A percentile compares a stretch with the other conserved stretches of the same genome.
phyloP scores from a whole-genome alignment of 2,113 vertebrate genomes.

The Dasypus novemcinctus region DNA sequence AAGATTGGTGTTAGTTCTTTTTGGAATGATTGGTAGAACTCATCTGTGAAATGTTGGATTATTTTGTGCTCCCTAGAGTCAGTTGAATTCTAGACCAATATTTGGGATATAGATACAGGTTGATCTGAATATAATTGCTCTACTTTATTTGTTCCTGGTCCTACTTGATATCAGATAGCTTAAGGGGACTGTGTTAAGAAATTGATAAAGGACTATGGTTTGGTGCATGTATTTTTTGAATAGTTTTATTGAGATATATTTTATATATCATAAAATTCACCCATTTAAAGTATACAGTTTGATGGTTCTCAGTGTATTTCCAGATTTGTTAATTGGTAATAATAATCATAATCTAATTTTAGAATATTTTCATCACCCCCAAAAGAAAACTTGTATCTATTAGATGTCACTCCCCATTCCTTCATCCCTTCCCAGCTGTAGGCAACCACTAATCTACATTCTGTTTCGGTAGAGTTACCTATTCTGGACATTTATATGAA shows the following conservation, averaged over 20 bases:
- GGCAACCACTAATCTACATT: background rate
- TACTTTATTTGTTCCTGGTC: background rate
- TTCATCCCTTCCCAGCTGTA: background rate
- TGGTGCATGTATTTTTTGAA: background rate
- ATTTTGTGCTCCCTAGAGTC: background rate
- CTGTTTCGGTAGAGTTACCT: background rate
- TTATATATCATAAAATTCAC: background rate
- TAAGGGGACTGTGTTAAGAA: background rate
- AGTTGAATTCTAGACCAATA: background rate
- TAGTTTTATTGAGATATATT: background rate
- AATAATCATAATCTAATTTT: background rate
- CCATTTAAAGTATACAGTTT: background rate
- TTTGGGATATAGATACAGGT: background rate
- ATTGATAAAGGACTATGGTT: background rate
- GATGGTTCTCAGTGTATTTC: background rate
- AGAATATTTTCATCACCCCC: background rate
- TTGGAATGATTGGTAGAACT: too few relatives aligned
- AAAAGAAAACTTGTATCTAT: background rate
- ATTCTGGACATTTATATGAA: background rate
- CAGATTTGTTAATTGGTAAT: background rate
- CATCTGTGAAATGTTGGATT: background rate
- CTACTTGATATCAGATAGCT: background rate
- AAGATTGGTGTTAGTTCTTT: too few relatives aligned
- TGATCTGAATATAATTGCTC: background rate
- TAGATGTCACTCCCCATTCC: background rate